Evolutionary conservation across 2,113 vertebrate species (phyloP).

Genomic region (Orcinus orca): DNA sequence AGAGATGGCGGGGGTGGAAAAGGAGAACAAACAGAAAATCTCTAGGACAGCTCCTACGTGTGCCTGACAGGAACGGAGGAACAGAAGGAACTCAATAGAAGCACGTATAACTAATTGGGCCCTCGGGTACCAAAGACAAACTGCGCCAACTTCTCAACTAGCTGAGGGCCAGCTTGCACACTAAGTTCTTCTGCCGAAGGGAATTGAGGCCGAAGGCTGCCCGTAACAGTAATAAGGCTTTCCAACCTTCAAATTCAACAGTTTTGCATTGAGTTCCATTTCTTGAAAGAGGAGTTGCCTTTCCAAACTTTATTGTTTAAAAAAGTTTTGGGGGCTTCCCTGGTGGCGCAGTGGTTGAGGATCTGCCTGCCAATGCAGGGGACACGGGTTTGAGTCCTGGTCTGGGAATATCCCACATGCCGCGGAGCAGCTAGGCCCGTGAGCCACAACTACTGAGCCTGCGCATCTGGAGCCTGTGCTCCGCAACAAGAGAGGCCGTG

Average conservation of each 20-base stretch:
- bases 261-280: not conserved
- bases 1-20: not conserved
- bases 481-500: too few species aligned
- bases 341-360: too few species aligned
- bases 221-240: not conserved
- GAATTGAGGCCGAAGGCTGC: not conserved
- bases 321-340: not conserved
- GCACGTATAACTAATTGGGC: fast-evolving
- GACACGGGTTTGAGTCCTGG: too few species aligned
- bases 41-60: not conserved
- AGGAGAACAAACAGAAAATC: not conserved
- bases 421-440: too few species aligned
- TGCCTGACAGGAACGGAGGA: not conserved
- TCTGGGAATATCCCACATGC: too few species aligned
- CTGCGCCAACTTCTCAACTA: not conserved
- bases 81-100: not conserved
- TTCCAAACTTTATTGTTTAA: not conserved
- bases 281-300: not conserved
- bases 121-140: not conserved
- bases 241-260: not conserved
- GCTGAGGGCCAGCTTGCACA: fast-evolving
- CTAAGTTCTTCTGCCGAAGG: not conserved
- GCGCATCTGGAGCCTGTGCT: too few species aligned
- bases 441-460: too few species aligned
- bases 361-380: too few species aligned